Percentiles rank a stretch among this genome's conserved stretches.
These are phyloP conservation scores for Axea sp. DNA, from an alignment of 2,888 invertebrate species.

Conservation along the genomic window DNA sequence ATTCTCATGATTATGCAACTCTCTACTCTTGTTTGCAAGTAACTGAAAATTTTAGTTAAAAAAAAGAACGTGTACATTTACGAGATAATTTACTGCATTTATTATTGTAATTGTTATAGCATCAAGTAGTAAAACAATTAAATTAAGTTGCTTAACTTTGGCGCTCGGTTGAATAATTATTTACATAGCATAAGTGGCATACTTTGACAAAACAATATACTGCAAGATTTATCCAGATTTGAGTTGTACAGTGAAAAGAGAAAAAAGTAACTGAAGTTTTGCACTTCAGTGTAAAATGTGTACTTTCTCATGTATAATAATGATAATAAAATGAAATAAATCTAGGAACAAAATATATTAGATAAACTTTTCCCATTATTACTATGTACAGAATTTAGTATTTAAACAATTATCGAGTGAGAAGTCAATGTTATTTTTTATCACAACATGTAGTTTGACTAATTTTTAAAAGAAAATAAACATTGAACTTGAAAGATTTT, in stretches of 20 bases:
- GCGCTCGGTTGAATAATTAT: conserved; percentile 7
- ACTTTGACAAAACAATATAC: conserved; percentile 10
- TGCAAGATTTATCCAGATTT: conserved; percentile 11
- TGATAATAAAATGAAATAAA: conserved; percentile 21
- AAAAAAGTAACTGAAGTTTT: conserved; percentile 42
- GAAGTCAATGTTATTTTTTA: conserved; percentile 20
- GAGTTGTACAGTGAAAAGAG: conserved; percentile 17
- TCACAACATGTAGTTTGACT: conserved; percentile 11
- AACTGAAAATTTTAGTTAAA: background rate
- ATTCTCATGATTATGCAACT: conserved; percentile 10
- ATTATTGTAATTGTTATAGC: conserved; percentile 14
- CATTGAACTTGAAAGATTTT: conserved; percentile 10
- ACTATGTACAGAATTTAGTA: conserved; percentile 34
- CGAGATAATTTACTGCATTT: conserved; percentile 22
- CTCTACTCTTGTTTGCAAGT: background rate
- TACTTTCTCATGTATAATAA: conserved; percentile 52
- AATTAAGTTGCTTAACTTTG: conserved; percentile 17
- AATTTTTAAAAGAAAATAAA: conserved; percentile 17
- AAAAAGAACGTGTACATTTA: conserved; percentile 9
- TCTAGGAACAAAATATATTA: conserved; percentile 35
- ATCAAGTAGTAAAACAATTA: conserved; percentile 26
- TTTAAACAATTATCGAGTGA: conserved; percentile 3
- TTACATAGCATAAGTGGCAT: conserved; percentile 17
- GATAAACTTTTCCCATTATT: conserved; percentile 29
- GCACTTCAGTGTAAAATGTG: conserved; percentile 54